Evolutionary conservation across 2,113 vertebrate genomes (phyloP), one percentile per base, ranked within the genome.

Genomic region (Trogon melanurus): DNA sequence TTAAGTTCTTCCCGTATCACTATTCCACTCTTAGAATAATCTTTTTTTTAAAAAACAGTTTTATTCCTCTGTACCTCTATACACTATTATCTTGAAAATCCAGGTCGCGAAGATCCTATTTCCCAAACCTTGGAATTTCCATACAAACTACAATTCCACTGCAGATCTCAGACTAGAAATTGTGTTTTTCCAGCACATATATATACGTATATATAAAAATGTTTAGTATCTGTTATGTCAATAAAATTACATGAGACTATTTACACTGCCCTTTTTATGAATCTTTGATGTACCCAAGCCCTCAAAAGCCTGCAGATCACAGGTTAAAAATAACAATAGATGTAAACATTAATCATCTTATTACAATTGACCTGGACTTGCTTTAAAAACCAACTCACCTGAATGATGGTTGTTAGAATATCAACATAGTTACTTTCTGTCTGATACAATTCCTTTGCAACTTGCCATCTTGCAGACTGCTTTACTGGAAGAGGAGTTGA

Each of bases 371-470:
- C 13, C 32, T n/a, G 8, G 13, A 57, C 11, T 47, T 34, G 20
- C 50, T 69, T 69, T 41, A 62, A 69, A 89, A 61, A 41, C 8
- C 50, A 80, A 78, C 91, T 96, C 97, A 99, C 99, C 98, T 99
- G 98, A 95, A 99, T 98, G 74, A 99, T 98, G 65, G 99, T 99
- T 88, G 98, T 98, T 79, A 99, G 97, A 96, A 99, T 99, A 97
- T 99, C 99, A 74, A 99, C 99, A 3, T 99, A 99, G 98, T 99
- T 99, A 97, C 99, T 99, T 97, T 99, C 99, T 9, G 99, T 99
- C 97, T 99, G 99, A 98, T 99, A 99, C 53, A 99, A 98, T 89
- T 99, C 99, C 97, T 99, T 99, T 91, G 99, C 99, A 95, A 99
- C 99, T 94, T 99, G 99, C 99, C 99, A 99, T 85, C 99, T 98